These are phyloP conservation scores for Sitodiplosis mosellana DNA, from an alignment of 1,140 invertebrate genomes.

Conservation along the genomic window DNA sequence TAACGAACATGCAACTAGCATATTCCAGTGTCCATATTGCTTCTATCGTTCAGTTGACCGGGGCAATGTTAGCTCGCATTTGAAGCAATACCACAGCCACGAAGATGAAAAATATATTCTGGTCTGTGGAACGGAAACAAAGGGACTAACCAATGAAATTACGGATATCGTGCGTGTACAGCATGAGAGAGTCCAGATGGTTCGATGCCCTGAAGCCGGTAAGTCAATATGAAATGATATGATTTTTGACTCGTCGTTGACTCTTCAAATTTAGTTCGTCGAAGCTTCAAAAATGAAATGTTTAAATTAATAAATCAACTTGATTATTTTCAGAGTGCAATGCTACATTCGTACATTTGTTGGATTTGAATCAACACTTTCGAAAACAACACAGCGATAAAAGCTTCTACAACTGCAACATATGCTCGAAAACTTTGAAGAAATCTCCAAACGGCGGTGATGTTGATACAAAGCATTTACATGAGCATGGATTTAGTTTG, in stretches of 20 bases:
- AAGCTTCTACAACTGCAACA: too few species aligned
- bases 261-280: not conserved
- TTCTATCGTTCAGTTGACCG: slow-evolving; percentile 32
- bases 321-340: not conserved
- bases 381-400: too few species aligned
- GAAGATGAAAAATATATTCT: not conserved
- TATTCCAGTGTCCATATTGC: slow-evolving; percentile 36
- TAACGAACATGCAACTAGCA: slow-evolving; percentile 29
- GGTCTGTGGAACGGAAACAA: not conserved
- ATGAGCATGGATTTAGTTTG: not conserved
- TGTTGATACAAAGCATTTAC: not conserved
- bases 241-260: too few species aligned
- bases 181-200: not conserved
- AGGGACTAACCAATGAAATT: not conserved
- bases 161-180: not conserved
- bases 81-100: slow-evolving; percentile 14
- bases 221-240: too few species aligned
- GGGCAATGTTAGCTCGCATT: slow-evolving; percentile 34
- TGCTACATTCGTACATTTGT: too few species aligned
- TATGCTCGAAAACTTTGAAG: too few species aligned
- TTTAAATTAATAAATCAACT: not conserved
- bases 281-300: not conserved
- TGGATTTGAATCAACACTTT: too few species aligned
- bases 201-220: not conserved
- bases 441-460: too few species aligned